These are phyloP conservation scores for Dicrostonyx torquatus DNA, from an alignment of 2,797 vertebrate genomes.

Conservation along the genomic window DNA sequence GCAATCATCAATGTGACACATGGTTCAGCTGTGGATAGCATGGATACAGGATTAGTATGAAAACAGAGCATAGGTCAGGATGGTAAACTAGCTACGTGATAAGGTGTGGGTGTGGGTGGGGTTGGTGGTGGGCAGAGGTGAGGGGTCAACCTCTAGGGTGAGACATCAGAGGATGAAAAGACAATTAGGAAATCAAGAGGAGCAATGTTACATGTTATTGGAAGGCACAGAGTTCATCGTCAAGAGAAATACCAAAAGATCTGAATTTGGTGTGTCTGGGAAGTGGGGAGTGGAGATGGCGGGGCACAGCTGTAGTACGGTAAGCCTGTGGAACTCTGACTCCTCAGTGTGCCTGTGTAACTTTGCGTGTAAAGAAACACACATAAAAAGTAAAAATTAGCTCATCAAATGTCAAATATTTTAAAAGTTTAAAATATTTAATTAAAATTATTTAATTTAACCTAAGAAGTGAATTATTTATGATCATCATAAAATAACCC, in stretches of 20 bases:
- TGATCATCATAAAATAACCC: neutral
- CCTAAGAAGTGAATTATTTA: slow-evolving; percentile 41
- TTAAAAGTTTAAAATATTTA: slow-evolving; percentile 7
- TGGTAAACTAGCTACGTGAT: neutral
- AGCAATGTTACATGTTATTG: neutral
- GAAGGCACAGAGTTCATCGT: neutral
- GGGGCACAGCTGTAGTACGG: neutral
- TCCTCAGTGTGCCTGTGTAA: neutral
- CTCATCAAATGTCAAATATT: slow-evolving; percentile 7
- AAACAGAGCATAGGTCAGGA: neutral
- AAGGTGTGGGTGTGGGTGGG: neutral
- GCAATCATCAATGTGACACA: neutral
- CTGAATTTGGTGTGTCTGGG: neutral
- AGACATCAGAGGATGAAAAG: neutral
- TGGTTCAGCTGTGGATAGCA: neutral
- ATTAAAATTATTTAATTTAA: slow-evolving; percentile 6
- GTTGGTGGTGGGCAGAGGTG: too few relatives aligned
- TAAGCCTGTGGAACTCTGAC: neutral
- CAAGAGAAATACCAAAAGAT: neutral
- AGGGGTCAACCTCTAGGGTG: neutral
- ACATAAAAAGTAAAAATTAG: slow-evolving; percentile 28
- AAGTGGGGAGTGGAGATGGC: neutral
- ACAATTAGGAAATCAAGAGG: neutral
- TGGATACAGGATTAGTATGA: neutral
- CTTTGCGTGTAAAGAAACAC: neutral